A percentile compares a stretch with the other conserved stretches of the same genome.
Conservation (phyloP, 2,113 vertebrate genomes). For the Lutjanus erythropterus region DNA sequence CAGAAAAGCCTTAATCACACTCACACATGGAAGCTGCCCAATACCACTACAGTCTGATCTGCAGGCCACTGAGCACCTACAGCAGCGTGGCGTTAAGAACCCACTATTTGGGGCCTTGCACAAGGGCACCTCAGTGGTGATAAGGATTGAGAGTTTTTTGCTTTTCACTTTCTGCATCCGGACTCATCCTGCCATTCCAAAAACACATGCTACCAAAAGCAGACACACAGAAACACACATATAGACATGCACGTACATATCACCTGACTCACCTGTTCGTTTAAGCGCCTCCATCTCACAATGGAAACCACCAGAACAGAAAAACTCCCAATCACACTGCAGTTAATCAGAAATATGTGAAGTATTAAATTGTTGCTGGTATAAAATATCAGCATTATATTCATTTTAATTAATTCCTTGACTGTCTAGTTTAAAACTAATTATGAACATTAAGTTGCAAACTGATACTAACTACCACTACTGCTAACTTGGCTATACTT, state of each 20-base stretch:
- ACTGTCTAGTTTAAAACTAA: neutral
- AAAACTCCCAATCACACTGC: slow-evolving; percentile 83
- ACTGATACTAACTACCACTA: neutral
- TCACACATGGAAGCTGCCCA: too few species aligned
- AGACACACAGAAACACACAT: neutral
- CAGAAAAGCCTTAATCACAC: too few species aligned
- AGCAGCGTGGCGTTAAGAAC: too few species aligned
- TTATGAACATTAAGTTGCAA: neutral
- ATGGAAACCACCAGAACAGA: slow-evolving; percentile 83
- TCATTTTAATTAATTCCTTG: neutral
- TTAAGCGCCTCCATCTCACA: slow-evolving; percentile 74
- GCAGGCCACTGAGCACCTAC: too few species aligned
- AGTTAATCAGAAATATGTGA: slow-evolving; percentile 7
- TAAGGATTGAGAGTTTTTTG: too few species aligned
- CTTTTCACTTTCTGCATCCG: too few species aligned
- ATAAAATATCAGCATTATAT: neutral
- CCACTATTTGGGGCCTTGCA: too few species aligned
- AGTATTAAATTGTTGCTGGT: neutral
- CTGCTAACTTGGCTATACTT: too few species aligned
- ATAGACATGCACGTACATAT: too few species aligned
- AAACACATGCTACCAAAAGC: neutral
- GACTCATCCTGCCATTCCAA: too few species aligned
- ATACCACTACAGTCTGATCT: too few species aligned
- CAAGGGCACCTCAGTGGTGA: too few species aligned
- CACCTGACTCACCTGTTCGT: slow-evolving; percentile 77